Conservation (phyloP, 1,140 invertebrate genomes). For the Zaprionus vittiger region DNA sequence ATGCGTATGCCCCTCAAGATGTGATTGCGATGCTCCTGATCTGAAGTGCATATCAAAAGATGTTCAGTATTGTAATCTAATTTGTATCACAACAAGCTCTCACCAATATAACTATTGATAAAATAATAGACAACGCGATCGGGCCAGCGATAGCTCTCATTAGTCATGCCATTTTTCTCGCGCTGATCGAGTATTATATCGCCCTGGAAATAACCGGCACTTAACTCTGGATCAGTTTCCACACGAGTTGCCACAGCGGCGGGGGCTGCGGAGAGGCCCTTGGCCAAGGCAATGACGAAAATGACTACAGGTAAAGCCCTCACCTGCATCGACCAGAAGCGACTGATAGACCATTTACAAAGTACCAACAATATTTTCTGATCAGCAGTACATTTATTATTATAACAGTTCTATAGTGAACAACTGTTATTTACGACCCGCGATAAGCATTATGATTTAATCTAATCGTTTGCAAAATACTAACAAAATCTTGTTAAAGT, state of each 20-base stretch:
- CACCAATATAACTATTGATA: conserved; percentile 84
- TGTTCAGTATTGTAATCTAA: not conserved
- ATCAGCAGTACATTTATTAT: conserved; percentile 9
- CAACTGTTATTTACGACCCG: conserved; percentile 16
- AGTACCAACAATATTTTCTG: not conserved
- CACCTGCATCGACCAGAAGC: not conserved
- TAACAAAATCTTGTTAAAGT: not conserved
- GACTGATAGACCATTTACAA: conserved; percentile 11
- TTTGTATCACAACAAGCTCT: not conserved
- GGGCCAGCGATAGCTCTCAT: conserved; percentile 87
- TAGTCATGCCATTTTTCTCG: conserved; percentile 86
- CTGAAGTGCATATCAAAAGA: conserved; percentile 14
- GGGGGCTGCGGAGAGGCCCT: conserved; percentile 43
- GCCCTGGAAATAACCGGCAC: conserved; percentile 64
- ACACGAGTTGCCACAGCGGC: conserved; percentile 13
- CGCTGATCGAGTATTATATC: conserved; percentile 56
- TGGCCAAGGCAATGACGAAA: not conserved
- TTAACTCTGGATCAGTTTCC: conserved; percentile 69
- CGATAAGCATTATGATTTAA: conserved; percentile 20
- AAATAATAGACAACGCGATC: conserved; percentile 87
- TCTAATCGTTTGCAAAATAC: conserved; percentile 28
- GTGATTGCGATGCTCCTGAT: conserved; percentile 61
- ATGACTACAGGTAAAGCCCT: conserved; percentile 1
- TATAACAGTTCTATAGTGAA: conserved; percentile 18
- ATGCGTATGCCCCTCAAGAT: conserved; percentile 64